phyloP scores from a whole-genome alignment of 2,888 invertebrate genomes.

The Microctonus hyperodae region DNA sequence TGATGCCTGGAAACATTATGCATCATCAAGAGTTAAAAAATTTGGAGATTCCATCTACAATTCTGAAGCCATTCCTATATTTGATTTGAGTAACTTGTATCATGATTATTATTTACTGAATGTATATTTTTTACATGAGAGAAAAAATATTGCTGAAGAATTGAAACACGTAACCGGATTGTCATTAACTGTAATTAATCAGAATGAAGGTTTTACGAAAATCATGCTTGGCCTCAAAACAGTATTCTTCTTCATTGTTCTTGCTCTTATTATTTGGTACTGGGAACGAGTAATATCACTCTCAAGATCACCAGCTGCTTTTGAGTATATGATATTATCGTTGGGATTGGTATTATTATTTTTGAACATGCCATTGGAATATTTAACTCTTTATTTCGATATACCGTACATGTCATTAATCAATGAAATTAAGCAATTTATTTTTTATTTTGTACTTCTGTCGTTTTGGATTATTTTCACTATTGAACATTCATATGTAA shows the following conservation, averaged over 20 bases:
- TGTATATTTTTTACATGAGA: conserved; percentile 80
- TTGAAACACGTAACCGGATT: conserved; percentile 85
- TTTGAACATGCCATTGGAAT: conserved; percentile 92
- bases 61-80: conserved; percentile 90
- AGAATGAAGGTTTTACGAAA: conserved; percentile 98
- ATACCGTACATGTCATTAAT: conserved; percentile 95
- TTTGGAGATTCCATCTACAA: conserved; percentile 79
- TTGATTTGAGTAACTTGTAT: conserved; percentile 94
- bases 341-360: conserved; percentile 86
- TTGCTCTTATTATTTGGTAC: conserved; percentile 88
- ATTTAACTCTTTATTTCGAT: conserved; percentile 85
- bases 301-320: conserved; percentile 83
- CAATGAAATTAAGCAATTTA: conserved; percentile 93
- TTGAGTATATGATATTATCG: conserved; percentile 92
- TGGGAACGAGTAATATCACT: conserved; percentile 89
- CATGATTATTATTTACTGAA: conserved; percentile 96
- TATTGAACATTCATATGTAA: conserved; percentile 93
- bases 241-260: conserved; percentile 86
- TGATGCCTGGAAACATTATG: conserved; percentile 84
- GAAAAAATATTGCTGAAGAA: conserved; percentile 74
- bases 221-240: conserved; percentile 96
- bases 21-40: conserved; percentile 72
- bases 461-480: conserved; percentile 99
- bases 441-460: conserved; percentile 93
- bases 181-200: conserved; percentile 87